phyloP scores from a whole-genome alignment of 1,140 invertebrate genomes.

The Tenebrio molitor region DNA sequence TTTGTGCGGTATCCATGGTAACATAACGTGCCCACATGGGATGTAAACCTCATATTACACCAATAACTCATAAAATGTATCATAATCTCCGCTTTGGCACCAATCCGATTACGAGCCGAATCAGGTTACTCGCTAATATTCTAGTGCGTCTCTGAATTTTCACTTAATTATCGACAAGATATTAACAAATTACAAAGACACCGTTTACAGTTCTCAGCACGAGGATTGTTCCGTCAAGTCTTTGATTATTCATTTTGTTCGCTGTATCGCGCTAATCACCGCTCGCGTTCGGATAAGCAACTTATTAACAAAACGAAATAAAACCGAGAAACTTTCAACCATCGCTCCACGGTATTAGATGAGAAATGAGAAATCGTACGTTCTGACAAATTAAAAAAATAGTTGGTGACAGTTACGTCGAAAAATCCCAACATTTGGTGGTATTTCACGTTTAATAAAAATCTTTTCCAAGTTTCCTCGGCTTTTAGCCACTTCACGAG shows the following conservation, averaged over 20 bases:
- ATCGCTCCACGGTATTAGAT: background rate
- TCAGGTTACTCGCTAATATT: conserved; percentile 8
- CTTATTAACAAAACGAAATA: conserved; percentile 21
- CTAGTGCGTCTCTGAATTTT: too few species aligned
- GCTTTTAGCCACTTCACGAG: background rate
- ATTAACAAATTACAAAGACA: too few species aligned
- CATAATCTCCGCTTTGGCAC: background rate
- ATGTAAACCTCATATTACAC: background rate
- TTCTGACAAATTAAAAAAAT: background rate
- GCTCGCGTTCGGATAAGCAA: conserved; percentile 1
- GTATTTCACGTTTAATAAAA: background rate
- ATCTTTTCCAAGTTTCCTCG: background rate
- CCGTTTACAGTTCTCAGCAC: too few species aligned
- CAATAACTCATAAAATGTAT: conserved; percentile 2
- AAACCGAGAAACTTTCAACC: background rate
- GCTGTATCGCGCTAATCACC: conserved; percentile 6
- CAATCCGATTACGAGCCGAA: conserved; percentile 17
- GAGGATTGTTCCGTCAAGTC: too few species aligned
- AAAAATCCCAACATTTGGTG: background rate
- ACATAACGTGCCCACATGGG: background rate
- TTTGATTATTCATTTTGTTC: conserved; percentile 22
- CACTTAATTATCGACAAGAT: too few species aligned
- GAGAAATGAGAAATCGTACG: background rate
- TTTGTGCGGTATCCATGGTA: conserved; percentile 12
- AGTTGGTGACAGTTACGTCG: background rate